Evolutionary conservation across 2,113 vertebrate genomes (phyloP).

Genomic region (Xiphophorus hellerii): DNA sequence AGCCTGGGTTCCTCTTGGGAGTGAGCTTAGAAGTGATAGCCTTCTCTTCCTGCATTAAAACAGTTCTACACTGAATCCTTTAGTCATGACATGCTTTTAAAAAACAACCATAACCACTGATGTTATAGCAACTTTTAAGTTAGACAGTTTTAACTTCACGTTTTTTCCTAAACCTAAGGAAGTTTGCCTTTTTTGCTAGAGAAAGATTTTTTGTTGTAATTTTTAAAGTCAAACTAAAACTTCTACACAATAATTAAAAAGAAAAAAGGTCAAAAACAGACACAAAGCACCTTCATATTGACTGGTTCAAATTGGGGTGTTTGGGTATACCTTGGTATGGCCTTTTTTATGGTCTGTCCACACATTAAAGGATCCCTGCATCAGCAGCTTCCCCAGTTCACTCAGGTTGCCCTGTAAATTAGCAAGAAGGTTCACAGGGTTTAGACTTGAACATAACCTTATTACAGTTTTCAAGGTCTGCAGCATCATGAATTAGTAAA

Average conservation of each 20-base stretch:
- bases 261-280: not conserved
- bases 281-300: too few relatives aligned
- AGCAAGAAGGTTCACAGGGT: slow-evolving; percentile 4
- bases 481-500: not conserved
- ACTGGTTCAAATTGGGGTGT: not conserved
- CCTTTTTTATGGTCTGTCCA: slow-evolving; percentile 95
- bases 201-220: too few relatives aligned
- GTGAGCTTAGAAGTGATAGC: not conserved
- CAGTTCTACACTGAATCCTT: not conserved
- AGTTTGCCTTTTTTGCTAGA: too few relatives aligned
- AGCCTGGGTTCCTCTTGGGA: not conserved
- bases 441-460: not conserved
- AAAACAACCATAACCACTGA: not conserved
- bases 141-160: too few relatives aligned
- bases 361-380: slow-evolving; percentile 91
- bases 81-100: not conserved
- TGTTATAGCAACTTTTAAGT: not conserved
- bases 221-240: too few relatives aligned
- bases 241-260: too few relatives aligned
- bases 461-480: not conserved
- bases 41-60: not conserved
- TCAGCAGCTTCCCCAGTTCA: slow-evolving; percentile 90
- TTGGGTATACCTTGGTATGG: slow-evolving; percentile 83
- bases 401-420: slow-evolving; percentile 83
- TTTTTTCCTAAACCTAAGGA: too few relatives aligned